These are phyloP conservation scores for Opisthocomus hoazin DNA, from an alignment of 2,113 vertebrate species.

Conservation along the genomic window DNA sequence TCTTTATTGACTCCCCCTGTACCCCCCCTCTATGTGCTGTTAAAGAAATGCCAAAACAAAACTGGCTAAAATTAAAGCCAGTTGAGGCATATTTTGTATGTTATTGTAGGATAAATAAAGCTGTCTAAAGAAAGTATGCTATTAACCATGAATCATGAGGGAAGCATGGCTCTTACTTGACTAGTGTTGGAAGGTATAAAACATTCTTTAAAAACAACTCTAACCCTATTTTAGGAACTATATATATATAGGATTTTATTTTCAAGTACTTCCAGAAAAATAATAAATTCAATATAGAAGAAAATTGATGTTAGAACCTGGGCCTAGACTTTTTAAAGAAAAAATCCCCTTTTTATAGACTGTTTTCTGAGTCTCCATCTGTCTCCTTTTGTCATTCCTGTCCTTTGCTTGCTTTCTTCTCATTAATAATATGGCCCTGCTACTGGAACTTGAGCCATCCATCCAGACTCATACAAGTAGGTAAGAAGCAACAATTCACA, in stretches of 20 bases:
- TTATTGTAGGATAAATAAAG: conserved; percentile 59
- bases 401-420: neutral
- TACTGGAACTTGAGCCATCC: neutral
- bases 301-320: neutral
- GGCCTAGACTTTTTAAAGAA: neutral
- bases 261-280: conserved; percentile 10
- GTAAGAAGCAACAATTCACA: neutral
- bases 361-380: neutral
- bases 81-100: conserved; percentile 46
- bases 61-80: conserved; percentile 45
- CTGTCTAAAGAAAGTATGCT: conserved; percentile 38
- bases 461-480: neutral
- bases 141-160: conserved; percentile 50
- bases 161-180: conserved; percentile 13
- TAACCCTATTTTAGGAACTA: neutral
- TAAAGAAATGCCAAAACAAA: conserved; percentile 51
- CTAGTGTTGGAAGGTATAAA: conserved; percentile 25
- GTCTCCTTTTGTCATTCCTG: neutral
- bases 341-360: neutral
- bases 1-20: conserved; percentile 46
- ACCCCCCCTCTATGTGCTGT: neutral
- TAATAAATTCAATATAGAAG: neutral
- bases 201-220: conserved; percentile 20
- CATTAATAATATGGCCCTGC: neutral
- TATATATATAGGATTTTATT: conserved; percentile 3